Evolutionary conservation across 2,113 vertebrate genomes (phyloP).

Genomic region (Epinephelus moara): DNA sequence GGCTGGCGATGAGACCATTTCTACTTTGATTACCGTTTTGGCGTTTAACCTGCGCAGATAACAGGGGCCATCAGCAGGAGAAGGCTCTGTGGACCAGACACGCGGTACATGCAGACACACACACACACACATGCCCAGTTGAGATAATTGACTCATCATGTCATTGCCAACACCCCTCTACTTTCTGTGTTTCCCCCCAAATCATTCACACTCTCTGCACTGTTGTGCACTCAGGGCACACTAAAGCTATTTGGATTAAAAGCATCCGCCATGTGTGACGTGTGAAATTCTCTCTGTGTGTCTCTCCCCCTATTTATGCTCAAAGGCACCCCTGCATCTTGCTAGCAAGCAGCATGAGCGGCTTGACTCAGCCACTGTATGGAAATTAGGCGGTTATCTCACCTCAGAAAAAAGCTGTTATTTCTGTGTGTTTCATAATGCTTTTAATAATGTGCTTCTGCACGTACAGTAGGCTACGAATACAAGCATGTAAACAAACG

Average conservation of each 20-base stretch:
- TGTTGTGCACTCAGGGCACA: slow-evolving; percentile 37
- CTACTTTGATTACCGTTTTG: slow-evolving; percentile 75
- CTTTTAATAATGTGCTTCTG: neutral
- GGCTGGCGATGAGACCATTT: slow-evolving; percentile 62
- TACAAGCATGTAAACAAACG: neutral
- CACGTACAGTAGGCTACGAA: neutral
- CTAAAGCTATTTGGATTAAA: slow-evolving; percentile 57
- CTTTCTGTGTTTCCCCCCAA: neutral
- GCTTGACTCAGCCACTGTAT: slow-evolving; percentile 31
- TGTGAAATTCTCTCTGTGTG: slow-evolving; percentile 25
- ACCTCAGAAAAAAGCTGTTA: slow-evolving; percentile 12
- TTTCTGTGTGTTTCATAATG: slow-evolving; percentile 3
- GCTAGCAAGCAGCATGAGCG: slow-evolving; percentile 9
- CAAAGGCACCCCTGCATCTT: slow-evolving; percentile 55
- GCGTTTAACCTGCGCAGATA: slow-evolving; percentile 68
- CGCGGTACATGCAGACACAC: slow-evolving; percentile 11
- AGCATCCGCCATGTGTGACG: slow-evolving; percentile 47
- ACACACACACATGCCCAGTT: slow-evolving; percentile 12
- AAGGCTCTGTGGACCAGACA: slow-evolving; percentile 35
- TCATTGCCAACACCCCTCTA: slow-evolving; percentile 29
- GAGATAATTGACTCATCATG: slow-evolving; percentile 68
- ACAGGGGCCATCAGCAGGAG: slow-evolving; percentile 35
- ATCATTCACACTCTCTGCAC: slow-evolving; percentile 35
- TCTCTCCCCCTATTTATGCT: slow-evolving; percentile 18
- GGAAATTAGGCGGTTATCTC: slow-evolving; percentile 51